Base-by-base conservation (phyloP, 1,140 invertebrate genomes). In the Doryteuthis pealeii region DNA sequence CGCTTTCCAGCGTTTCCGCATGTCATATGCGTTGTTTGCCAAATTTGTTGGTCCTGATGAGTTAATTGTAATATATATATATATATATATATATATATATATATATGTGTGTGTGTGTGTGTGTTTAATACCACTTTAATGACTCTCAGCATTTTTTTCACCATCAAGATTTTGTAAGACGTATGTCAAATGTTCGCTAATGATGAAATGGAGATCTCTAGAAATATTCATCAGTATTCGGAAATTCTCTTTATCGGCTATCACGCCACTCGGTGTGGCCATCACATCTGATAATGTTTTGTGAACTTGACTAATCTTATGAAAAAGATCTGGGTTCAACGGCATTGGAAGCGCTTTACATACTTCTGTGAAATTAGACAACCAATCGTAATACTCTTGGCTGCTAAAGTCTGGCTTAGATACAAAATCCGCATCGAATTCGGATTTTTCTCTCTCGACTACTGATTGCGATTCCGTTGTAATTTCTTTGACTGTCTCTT, bases 341-440 rank as follows among this genome's bases (percentile, higher is more conserved):
- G 86, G 86, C 78, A 87, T 81, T 1, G 81, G 75, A 45, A 85
- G 67, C 1, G 79, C 67, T 80, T 84, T 85, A 80, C 85, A 85
- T 14, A 79, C 72, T 71, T 85, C 83, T 22, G 83, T 83, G 73
- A 87, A 87, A 33, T 72, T 80, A 31, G 83, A 83, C 66, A 87
- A 74, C 86, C 86, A 87, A 76, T 86, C 83, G 70, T 84, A 87
- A 66, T 87, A 87, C 15, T 83, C 83, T 73, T 86, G 86, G 71
- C 84, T 85, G 28, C 73, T 76, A 74, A 87, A 84, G 62, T 86
- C 82, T 33, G 85, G 85, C 33, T 81, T 80, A 12, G 71, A 70
- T 3, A 85, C 79, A 79, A 76, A 86, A 73, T 84, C 83, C 22
- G 77, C 58, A 33, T 66, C 14, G 1, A 40, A 33, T 73, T 74